Evolutionary conservation across 2,888 invertebrate genomes (phyloP), one percentile per base, ranked within the genome.

Genomic region (Lissocephala sabroskyi): DNA sequence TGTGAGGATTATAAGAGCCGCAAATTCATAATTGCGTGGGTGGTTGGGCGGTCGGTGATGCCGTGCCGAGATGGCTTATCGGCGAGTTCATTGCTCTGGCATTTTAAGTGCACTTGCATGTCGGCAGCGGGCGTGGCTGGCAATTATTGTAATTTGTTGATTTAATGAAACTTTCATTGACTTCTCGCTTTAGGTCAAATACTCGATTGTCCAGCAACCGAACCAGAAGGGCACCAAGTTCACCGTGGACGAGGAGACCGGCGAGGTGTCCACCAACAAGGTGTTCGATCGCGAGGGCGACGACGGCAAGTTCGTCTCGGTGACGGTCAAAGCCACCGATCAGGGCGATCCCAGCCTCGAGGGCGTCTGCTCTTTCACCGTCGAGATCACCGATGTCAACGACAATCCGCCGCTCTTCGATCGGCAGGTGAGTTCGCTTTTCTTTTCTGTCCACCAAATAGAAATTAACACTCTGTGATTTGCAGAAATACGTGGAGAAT

Each of bases 301-400:
- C 73, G 96, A 96, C 82, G 96, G 96, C 6, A 96, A 96, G 86
- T 96, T 96, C 84, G 97, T 97, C 4, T 96, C 96, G 0, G 96
- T 97, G 3, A 98, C 97, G 0, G 95, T 98, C 0, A 97, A 98
- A 86, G 99, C 98, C 3, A 97, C 97, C 0, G 99, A 99, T 88
- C 95, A 97, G 82, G 99, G 98, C n/a, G 96, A 96, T 83, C 97
- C 98, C 1, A 96, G 96, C 0, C 85, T 99, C 63, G 98, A 98
- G 85, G 97, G 98, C 18, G 97, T 98, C 62, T 99, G 99, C 85
- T 98, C 98, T 5, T 98, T 99, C 83, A 97, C 96, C 11, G 97
- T 97, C 39, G 97, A 97, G 87, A 96, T 98, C 45, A 96, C 96
- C 1, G 98, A 98, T 84, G 95, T 97, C 36, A 99, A 98, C 81